Base-by-base conservation (phyloP, 2,113 vertebrate genomes). In the Microcebus tavaratra region DNA sequence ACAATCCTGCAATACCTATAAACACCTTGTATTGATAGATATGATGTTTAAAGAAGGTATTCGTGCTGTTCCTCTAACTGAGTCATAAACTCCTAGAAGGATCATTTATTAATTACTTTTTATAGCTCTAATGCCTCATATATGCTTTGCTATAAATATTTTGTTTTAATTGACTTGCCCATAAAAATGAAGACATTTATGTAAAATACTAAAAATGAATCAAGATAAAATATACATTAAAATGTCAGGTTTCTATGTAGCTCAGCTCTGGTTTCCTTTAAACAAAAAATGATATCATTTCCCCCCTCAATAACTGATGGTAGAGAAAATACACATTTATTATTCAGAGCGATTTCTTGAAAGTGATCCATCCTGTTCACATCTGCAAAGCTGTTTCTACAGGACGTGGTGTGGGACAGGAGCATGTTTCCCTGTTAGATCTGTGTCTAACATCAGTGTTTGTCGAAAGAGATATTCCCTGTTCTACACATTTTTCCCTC, bases 161-260 rank as follows among this genome's bases (percentile, higher is more conserved):
- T 97, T 80, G 42, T 94, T 63, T 36, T 39, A 75, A 73, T 87
- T 48, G 75, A 87, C 6, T 91, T 95, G 13, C 39, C 25, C 68
- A 7, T 88, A 73, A 95, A 55, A 55, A 48, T 87, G 53, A 88
- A 87, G 31, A 93, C n/a, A 27, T 45, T 79, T 63, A 34, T 59
- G 34, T 80, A 80, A 92, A 86, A 57, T 53, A 39, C 34, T 82
- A 53, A 84, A 87, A 89, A 59, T 2, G 61, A 31, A 39, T 48
- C 45, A 59, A 72, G 82, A 13, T 85, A 20, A 1, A 8, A 63
- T 18, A 10, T 15, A 50, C 8, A 79, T 59, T 73, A 85, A 92
- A 65, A 59, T 78, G 55, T n/a, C 9, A 53, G 3, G 2, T 61
- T 11, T 94, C 18, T 73, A 10, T 39, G 4, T 68, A 63, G 6